Percentiles rank a stretch among this genome's conserved stretches.
Conservation (phyloP, 2,113 vertebrate species). For the Emydocephalus ijimae region DNA sequence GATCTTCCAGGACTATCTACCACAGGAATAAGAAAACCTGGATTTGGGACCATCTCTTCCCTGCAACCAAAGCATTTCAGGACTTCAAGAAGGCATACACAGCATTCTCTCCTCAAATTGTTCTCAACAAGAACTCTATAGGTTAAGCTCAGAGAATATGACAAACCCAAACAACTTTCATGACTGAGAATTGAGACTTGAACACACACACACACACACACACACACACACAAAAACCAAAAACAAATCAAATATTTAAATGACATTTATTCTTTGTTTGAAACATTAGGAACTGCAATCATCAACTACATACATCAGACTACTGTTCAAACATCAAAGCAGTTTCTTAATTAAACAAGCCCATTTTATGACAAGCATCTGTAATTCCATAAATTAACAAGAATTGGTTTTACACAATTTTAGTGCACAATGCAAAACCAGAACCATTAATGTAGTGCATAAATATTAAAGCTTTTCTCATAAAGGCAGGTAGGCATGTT, state of each 20-base stretch:
- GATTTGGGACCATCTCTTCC: neutral
- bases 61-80: neutral
- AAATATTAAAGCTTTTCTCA: slow-evolving; percentile 26
- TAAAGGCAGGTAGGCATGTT: neutral
- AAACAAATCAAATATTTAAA: slow-evolving; percentile 18
- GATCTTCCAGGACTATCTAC: neutral
- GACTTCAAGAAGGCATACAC: neutral
- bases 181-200: neutral
- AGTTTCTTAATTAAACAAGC: slow-evolving; percentile 36
- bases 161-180: neutral
- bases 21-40: neutral
- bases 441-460: slow-evolving; percentile 38
- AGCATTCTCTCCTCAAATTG: neutral
- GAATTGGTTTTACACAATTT: slow-evolving; percentile 31
- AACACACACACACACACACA: neutral
- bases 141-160: neutral
- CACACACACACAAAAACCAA: neutral
- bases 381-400: slow-evolving; percentile 48
- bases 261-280: slow-evolving; percentile 52
- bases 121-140: neutral
- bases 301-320: slow-evolving; percentile 44
- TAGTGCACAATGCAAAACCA: slow-evolving; percentile 41
- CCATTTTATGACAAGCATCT: slow-evolving; percentile 25
- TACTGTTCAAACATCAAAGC: neutral
- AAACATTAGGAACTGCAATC: slow-evolving; percentile 55